Percentiles rank a stretch among this genome's conserved stretches.
Evolutionary conservation across 1,140 invertebrate species (phyloP).

Genomic region (Matsumurasca onukii): DNA sequence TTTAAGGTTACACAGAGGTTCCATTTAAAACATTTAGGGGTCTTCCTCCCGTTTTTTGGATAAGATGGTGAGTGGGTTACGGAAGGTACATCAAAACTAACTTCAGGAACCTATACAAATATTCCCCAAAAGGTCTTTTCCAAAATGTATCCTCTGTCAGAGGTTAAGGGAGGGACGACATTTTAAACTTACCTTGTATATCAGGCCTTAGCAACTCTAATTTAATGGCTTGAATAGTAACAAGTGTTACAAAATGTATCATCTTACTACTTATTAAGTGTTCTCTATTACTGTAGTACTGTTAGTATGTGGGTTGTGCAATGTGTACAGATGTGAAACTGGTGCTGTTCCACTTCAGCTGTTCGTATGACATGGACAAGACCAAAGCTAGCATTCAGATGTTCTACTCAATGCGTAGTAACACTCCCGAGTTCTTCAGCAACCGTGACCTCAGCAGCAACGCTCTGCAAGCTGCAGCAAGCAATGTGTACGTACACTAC

Average conservation of each 20-base stretch:
- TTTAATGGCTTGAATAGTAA: not conserved
- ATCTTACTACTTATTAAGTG: slow-evolving; percentile 5
- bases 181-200: no score
- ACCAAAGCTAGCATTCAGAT: slow-evolving; percentile 39
- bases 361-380: slow-evolving; percentile 40
- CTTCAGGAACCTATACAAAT: no score
- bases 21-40: no score
- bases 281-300: no score
- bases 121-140: no score
- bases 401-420: slow-evolving; percentile 38
- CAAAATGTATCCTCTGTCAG: no score
- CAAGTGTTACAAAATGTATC: not conserved
- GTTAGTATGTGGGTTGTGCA: no score
- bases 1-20: no score
- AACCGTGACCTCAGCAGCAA: slow-evolving; percentile 36
- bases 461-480: slow-evolving; percentile 4
- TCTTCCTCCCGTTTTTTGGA: no score
- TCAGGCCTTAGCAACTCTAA: not conserved
- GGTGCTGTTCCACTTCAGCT: slow-evolving; percentile 40
- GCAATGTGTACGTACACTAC: slow-evolving; percentile 12
- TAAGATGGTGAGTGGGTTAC: no score
- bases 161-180: no score
- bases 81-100: no score
- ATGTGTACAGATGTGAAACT: slow-evolving; percentile 55
- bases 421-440: slow-evolving; percentile 40